These are phyloP conservation scores for Neoniphon sammara DNA, from an alignment of 2,797 vertebrate species.

Conservation along the genomic window DNA sequence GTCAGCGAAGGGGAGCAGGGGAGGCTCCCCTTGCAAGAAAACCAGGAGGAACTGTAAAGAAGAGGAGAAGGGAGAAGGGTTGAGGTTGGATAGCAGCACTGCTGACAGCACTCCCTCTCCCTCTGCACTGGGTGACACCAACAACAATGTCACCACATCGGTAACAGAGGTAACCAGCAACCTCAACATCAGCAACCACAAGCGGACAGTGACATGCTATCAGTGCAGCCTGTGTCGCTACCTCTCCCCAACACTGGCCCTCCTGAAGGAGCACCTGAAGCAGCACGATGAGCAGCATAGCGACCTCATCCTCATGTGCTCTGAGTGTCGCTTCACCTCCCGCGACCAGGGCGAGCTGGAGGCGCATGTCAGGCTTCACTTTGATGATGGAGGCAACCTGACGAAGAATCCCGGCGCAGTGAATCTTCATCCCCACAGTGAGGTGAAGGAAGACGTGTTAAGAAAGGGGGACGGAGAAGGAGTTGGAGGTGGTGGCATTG, in stretches of 20 bases:
- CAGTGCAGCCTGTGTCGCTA: conserved; percentile 95
- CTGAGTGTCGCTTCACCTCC: conserved; percentile 88
- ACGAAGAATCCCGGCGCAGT: background rate
- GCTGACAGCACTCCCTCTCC: background rate
- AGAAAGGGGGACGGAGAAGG: conserved; percentile 50
- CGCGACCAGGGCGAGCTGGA: conserved; percentile 91
- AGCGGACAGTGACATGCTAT: conserved; percentile 89
- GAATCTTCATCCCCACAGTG: conserved; percentile 19
- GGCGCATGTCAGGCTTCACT: conserved; percentile 88
- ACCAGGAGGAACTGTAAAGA: conserved; percentile 62
- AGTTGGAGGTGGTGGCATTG: background rate
- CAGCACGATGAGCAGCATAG: conserved; percentile 88
- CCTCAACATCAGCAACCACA: conserved; percentile 61
- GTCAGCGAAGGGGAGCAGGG: conserved; percentile 65
- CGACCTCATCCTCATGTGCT: conserved; percentile 85
- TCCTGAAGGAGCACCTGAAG: conserved; percentile 90
- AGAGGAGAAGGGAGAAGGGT: conserved; percentile 11
- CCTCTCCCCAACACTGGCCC: conserved; percentile 86
- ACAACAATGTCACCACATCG: conserved; percentile 42
- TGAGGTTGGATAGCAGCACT: background rate
- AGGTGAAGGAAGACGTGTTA: conserved; percentile 32
- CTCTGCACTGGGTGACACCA: conserved; percentile 43
- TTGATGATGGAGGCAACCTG: conserved; percentile 67
- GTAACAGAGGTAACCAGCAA: conserved; percentile 24
- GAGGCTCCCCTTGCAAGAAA: conserved; percentile 79